Base-by-base conservation (phyloP, 2,113 vertebrate genomes). In the Anolis sagrei region DNA sequence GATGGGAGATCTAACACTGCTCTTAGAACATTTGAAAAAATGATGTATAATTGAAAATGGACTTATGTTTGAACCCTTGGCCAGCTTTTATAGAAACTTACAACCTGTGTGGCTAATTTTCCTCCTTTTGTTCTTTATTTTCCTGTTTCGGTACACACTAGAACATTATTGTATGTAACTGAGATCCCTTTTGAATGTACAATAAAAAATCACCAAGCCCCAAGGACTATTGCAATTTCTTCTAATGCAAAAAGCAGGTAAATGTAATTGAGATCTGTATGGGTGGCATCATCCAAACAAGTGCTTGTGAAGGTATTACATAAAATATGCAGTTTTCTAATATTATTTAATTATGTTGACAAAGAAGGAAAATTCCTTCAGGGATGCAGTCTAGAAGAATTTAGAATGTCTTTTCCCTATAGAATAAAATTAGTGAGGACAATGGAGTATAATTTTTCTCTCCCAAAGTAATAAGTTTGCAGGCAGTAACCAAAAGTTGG, bases 381-480 rank as follows among this genome's bases (percentile, higher is more conserved):
- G 13, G 21, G 3, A 68, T 48, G 66, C 48, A 7, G 34, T 54
- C n/a, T 70, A 7, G 29, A 58, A 14, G 54, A 58, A 11, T 73
- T 3, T 34, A 73, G 5, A 34, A 21, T 36, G 32, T 4, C 51
- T 13, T 29, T 34, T 82, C 11, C 32, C 32, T 54, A 1, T 54
- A 66, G 49, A 73, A 34, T 49, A 34, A 82, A 58, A 34, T 82
- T n/a, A 70, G 68, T 82, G 49, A 70, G 68, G 58, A 82, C 73
- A 58, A 58, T 23, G 14, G 32, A n/a, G 7, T 72, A 32, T 27
- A 58, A 18, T 7, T 34, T 72, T 58, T 34, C 34, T 19, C 4
- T 14, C 25, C 27, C 10, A 29, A 25, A 68, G 48, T 51, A 16
- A 44, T 82, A 32, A 29, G 32, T 54, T 82, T 58, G 32, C 1